Conservation (phyloP, 1,140 invertebrate genomes). For the Acromyrmex heyeri region DNA sequence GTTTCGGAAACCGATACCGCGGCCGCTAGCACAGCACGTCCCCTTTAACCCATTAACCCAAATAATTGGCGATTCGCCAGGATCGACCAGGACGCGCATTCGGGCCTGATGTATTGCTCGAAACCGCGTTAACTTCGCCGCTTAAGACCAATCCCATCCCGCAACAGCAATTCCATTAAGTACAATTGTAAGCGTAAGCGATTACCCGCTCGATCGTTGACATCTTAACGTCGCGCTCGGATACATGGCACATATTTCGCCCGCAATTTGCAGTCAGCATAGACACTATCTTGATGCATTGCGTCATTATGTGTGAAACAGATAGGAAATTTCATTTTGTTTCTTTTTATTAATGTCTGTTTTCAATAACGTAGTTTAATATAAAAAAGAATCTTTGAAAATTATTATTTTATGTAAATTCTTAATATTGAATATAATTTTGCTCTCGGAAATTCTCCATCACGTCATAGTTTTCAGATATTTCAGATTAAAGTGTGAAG, state of each 20-base stretch:
- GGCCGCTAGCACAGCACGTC: constrained; percentile 15
- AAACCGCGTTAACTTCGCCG: constrained; percentile 47
- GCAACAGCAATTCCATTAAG: constrained; percentile 52
- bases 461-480: not conserved
- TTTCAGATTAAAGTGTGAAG: constrained; percentile 22
- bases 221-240: constrained; percentile 33
- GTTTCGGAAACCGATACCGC: constrained; percentile 38
- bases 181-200: constrained; percentile 45
- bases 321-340: not conserved
- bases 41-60: constrained; percentile 52
- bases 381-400: not conserved
- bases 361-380: not conserved
- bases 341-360: not conserved
- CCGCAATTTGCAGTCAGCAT: constrained; percentile 5
- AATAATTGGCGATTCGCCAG: constrained; percentile 53
- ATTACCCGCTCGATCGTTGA: constrained; percentile 41
- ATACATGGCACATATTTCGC: constrained; percentile 18
- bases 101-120: constrained; percentile 35
- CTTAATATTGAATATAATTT: not conserved
- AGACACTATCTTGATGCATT: not conserved
- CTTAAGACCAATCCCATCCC: constrained; percentile 41
- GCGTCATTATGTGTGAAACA: not conserved
- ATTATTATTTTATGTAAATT: not conserved
- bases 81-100: constrained; percentile 20
- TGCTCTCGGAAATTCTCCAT: not conserved